Percentiles rank a stretch among this genome's conserved stretches.
phyloP scores from a whole-genome alignment of 30 jellyfish, hydroid and myxozoan genomes.

The Chrysaora quinquecirrha region DNA sequence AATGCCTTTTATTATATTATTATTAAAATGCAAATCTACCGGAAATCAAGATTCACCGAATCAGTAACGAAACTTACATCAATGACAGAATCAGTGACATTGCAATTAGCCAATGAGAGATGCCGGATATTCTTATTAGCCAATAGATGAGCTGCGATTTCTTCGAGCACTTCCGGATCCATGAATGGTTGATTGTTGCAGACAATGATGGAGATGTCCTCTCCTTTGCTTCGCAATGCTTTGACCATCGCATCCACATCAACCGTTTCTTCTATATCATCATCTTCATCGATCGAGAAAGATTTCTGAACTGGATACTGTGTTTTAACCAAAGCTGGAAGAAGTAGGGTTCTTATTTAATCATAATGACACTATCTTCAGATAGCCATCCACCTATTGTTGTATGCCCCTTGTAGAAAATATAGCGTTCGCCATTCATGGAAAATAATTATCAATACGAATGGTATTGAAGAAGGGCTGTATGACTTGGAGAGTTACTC shows the following conservation, averaged over 20 bases:
- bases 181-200: conserved; percentile 69
- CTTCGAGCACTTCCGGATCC: conserved; percentile 82
- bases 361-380: too few relatives aligned
- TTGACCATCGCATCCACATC: conserved; percentile 72
- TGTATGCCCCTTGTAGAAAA: too few relatives aligned
- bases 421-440: too few relatives aligned
- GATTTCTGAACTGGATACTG: conserved; percentile 66
- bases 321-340: conserved; percentile 52
- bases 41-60: too few relatives aligned
- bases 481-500: too few relatives aligned
- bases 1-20: too few relatives aligned
- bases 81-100: conserved; percentile 49
- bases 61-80: conserved; percentile 33
- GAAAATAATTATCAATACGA: too few relatives aligned
- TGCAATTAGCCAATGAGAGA: conserved; percentile 76
- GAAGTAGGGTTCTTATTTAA: too few relatives aligned
- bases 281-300: conserved; percentile 65
- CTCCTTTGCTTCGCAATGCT: conserved; percentile 74
- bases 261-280: conserved; percentile 44
- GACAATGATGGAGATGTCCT: conserved; percentile 56
- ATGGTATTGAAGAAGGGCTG: too few relatives aligned
- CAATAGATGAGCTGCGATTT: conserved; percentile 69
- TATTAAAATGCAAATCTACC: too few relatives aligned
- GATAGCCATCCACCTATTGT: too few relatives aligned
- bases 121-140: conserved; percentile 70